phyloP scores from a whole-genome alignment of 2,797 vertebrate genomes.

The Pseudotriccus pelzelni region DNA sequence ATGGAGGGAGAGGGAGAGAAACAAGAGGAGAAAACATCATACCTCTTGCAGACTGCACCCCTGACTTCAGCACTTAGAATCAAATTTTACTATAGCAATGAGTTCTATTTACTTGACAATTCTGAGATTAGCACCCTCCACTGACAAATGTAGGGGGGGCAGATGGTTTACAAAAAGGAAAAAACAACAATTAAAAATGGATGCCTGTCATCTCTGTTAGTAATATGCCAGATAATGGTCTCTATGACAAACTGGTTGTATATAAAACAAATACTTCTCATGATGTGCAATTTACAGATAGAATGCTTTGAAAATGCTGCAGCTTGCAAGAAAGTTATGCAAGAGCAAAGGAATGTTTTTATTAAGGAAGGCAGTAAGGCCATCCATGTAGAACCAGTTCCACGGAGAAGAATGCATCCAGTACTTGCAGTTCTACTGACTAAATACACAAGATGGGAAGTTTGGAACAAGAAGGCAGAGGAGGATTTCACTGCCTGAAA shows the following conservation, averaged over 20 bases:
- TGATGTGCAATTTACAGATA: background rate
- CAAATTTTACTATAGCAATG: background rate
- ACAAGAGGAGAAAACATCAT: background rate
- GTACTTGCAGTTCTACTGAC: background rate
- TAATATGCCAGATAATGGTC: background rate
- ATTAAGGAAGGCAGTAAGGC: background rate
- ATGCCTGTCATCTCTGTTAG: background rate
- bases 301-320: background rate
- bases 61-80: background rate
- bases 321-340: background rate
- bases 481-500: background rate
- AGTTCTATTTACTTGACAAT: background rate
- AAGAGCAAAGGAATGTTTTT: conserved; percentile 3
- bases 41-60: background rate
- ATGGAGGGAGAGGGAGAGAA: background rate
- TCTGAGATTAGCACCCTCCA: background rate
- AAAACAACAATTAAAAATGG: background rate
- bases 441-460: background rate
- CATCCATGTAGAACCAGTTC: background rate
- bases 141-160: background rate
- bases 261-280: background rate
- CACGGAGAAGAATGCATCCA: background rate
- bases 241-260: background rate
- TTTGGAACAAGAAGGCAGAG: background rate
- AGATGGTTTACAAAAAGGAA: background rate